Percentiles rank a stretch among this genome's conserved stretches.
phyloP scores from a whole-genome alignment of 2,113 vertebrate species.

The Guaruba guarouba region DNA sequence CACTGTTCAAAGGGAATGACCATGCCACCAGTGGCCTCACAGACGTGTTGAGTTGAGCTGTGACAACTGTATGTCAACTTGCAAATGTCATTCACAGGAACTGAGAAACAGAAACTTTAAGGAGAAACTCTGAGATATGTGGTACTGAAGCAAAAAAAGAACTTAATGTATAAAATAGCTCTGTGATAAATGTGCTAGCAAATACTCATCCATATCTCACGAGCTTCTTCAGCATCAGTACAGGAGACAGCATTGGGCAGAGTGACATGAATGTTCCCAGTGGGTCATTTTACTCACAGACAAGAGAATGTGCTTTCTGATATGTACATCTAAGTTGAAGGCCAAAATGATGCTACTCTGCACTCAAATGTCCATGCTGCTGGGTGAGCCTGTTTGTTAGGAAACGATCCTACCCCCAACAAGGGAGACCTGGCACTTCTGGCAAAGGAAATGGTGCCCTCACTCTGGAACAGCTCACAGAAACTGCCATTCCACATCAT shows the following conservation, averaged over 20 bases:
- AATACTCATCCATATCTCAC: neutral
- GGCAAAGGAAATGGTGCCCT: neutral
- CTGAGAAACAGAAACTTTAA: neutral
- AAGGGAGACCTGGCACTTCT: neutral
- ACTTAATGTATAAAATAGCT: neutral
- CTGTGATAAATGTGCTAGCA: neutral
- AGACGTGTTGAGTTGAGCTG: neutral
- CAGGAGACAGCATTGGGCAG: neutral
- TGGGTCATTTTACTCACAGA: neutral
- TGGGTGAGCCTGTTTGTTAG: neutral
- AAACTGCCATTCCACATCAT: neutral
- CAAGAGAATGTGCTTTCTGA: neutral
- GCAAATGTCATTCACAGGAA: neutral
- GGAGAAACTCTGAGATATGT: neutral
- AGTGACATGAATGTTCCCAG: neutral
- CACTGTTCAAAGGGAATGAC: neutral
- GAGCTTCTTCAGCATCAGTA: neutral
- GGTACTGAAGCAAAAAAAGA: neutral
- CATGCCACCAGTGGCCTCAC: neutral
- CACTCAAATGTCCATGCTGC: neutral
- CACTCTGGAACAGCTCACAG: neutral
- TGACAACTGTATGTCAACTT: neutral
- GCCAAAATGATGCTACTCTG: neutral
- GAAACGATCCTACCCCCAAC: neutral
- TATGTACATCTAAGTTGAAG: neutral